phyloP scores from a whole-genome alignment of 2,113 vertebrate genomes.

The Aviceda subcristata region DNA sequence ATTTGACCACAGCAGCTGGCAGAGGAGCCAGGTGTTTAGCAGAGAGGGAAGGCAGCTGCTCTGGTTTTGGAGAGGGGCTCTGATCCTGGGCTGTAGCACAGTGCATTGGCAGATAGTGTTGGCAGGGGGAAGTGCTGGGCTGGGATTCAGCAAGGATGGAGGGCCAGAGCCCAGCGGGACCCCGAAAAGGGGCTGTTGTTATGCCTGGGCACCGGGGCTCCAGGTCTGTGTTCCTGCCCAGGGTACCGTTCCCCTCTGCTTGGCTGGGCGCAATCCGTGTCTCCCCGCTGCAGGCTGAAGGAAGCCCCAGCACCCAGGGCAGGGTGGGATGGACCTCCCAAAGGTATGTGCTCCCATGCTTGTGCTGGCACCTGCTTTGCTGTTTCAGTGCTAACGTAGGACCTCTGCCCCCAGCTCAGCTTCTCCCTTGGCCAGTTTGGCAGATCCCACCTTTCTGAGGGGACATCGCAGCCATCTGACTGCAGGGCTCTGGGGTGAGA shows the following conservation, averaged over 20 bases:
- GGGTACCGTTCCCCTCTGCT: rapidly evolving
- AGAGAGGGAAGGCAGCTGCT: neutral
- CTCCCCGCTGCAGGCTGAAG: neutral
- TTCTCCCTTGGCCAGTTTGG: neutral
- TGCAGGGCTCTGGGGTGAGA: neutral
- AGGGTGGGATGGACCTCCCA: neutral
- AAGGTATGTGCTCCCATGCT: neutral
- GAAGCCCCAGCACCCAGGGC: neutral
- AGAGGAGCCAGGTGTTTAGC: neutral
- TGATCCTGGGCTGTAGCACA: neutral
- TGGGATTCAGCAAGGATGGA: neutral
- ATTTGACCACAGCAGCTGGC: neutral
- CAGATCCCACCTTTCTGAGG: neutral
- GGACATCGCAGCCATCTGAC: too few species aligned
- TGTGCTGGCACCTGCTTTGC: neutral
- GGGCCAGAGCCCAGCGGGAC: neutral
- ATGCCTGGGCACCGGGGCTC: neutral
- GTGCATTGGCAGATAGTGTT: rapidly evolving
- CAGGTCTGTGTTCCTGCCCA: neutral
- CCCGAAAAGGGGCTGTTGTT: neutral
- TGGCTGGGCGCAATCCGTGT: neutral
- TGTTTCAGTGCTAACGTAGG: neutral
- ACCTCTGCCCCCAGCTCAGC: neutral
- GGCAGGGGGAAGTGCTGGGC: neutral
- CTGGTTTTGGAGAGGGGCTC: neutral